A percentile compares a stretch with the other conserved stretches of the same genome.
Conservation (phyloP, 2,797 vertebrate genomes). For the Xenops minutus region DNA sequence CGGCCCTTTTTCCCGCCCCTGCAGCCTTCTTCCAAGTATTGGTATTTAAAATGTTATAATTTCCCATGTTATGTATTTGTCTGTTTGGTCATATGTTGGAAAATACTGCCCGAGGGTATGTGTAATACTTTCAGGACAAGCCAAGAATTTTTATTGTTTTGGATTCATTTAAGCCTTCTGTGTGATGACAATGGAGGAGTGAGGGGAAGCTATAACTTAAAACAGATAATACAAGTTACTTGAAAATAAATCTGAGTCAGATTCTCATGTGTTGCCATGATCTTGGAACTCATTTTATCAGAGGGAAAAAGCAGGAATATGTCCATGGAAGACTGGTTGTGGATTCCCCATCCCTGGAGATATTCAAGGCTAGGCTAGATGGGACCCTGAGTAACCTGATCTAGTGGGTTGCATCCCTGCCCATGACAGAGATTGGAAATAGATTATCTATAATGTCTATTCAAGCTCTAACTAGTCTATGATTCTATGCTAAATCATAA, state of each 20-base stretch:
- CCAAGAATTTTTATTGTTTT: not conserved
- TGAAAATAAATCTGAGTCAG: not conserved
- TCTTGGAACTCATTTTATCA: not conserved
- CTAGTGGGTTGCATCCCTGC: not conserved
- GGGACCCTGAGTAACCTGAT: not conserved
- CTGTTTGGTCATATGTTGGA: not conserved
- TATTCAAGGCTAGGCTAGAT: not conserved
- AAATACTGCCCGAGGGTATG: not conserved
- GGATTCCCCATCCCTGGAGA: not conserved
- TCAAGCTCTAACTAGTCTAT: not conserved
- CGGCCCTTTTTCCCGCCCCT: not conserved
- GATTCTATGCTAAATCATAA: not conserved
- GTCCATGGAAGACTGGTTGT: not conserved
- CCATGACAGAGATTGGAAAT: rapidly evolving
- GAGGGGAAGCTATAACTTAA: not conserved
- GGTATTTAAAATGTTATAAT: not conserved
- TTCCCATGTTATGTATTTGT: not conserved
- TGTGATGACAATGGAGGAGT: not conserved
- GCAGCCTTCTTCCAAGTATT: not conserved
- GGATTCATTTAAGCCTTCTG: not conserved
- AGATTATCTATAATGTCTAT: not conserved
- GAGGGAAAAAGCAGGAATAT: not conserved
- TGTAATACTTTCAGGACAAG: not conserved
- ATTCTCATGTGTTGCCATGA: not conserved
- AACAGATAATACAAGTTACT: not conserved